These are phyloP conservation scores for Salarias fasciatus DNA, from an alignment of 2,797 vertebrate species.

Conservation along the genomic window DNA sequence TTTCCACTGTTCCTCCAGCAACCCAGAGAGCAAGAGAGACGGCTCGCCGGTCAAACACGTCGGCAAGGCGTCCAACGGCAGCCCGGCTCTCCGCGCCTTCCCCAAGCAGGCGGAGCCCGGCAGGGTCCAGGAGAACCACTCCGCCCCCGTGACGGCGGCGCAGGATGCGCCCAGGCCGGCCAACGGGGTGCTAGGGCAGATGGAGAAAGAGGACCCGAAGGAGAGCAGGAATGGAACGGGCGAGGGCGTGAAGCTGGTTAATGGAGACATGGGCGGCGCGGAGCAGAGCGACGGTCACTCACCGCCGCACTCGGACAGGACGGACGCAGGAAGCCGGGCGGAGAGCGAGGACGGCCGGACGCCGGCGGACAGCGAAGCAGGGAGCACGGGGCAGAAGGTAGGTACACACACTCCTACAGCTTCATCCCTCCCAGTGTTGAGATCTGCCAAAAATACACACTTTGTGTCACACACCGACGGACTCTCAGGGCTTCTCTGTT, in stretches of 20 bases:
- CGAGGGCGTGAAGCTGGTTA: slow-evolving; percentile 65
- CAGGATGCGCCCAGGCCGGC: slow-evolving; percentile 66
- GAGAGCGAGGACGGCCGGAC: slow-evolving; percentile 40
- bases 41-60: slow-evolving; percentile 65
- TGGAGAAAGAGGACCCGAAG: slow-evolving; percentile 56
- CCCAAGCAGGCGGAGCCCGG: slow-evolving; percentile 36
- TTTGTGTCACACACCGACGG: too few species aligned
- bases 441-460: too few species aligned
- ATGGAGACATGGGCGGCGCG: slow-evolving; percentile 71
- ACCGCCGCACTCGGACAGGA: slow-evolving; percentile 34
- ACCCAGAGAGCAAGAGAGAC: slow-evolving; percentile 75
- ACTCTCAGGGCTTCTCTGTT: too few species aligned
- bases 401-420: too few species aligned
- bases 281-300: slow-evolving; percentile 52
- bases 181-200: slow-evolving; percentile 78
- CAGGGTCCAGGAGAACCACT: slow-evolving; percentile 43
- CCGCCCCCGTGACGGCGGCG: background rate
- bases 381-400: slow-evolving; percentile 76
- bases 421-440: too few species aligned
- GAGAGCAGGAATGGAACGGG: slow-evolving; percentile 16
- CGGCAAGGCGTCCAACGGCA: slow-evolving; percentile 73
- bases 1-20: slow-evolving; percentile 69
- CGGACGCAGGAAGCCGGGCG: slow-evolving; percentile 25
- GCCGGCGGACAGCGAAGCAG: slow-evolving; percentile 56
- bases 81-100: slow-evolving; percentile 61